Percentiles rank a stretch among this genome's conserved stretches.
Evolutionary conservation across 2,113 vertebrate species (phyloP).

Genomic region (Nansenia antarctica): DNA sequence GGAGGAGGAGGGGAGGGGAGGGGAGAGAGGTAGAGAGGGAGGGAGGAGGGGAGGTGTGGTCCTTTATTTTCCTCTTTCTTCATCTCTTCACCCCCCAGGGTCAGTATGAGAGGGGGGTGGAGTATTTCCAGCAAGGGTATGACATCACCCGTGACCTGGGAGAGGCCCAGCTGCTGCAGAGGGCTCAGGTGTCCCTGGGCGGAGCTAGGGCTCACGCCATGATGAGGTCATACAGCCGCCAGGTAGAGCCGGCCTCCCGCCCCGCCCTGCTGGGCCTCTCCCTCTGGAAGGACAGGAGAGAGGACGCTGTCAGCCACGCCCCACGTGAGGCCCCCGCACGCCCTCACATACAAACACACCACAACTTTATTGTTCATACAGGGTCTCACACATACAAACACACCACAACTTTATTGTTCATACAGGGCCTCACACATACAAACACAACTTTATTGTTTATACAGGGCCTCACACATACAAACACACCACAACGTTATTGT

Average conservation of each 20-base stretch:
- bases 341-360: too few species aligned
- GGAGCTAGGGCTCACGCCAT: constrained; percentile 63
- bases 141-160: constrained; percentile 59
- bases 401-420: too few species aligned
- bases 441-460: too few species aligned
- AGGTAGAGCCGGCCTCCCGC: constrained; percentile 47
- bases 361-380: too few species aligned
- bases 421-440: too few species aligned
- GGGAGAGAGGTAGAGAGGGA: background rate
- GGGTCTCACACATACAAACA: too few species aligned
- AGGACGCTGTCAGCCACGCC: constrained; percentile 51
- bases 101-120: constrained; percentile 64
- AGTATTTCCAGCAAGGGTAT: constrained; percentile 75
- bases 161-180: constrained; percentile 59
- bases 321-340: too few species aligned
- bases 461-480: too few species aligned
- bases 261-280: constrained; percentile 65
- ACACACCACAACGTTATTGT: too few species aligned
- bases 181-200: constrained; percentile 75
- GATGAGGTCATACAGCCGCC: constrained; percentile 34
- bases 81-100: constrained; percentile 62
- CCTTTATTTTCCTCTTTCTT: background rate
- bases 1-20: background rate
- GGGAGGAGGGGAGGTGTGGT: too few species aligned
- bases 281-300: constrained; percentile 78